Percentiles rank a stretch among this genome's conserved stretches.
These are phyloP conservation scores for Heliconius cydno DNA, from an alignment of 2,888 invertebrate genomes.

Conservation along the genomic window DNA sequence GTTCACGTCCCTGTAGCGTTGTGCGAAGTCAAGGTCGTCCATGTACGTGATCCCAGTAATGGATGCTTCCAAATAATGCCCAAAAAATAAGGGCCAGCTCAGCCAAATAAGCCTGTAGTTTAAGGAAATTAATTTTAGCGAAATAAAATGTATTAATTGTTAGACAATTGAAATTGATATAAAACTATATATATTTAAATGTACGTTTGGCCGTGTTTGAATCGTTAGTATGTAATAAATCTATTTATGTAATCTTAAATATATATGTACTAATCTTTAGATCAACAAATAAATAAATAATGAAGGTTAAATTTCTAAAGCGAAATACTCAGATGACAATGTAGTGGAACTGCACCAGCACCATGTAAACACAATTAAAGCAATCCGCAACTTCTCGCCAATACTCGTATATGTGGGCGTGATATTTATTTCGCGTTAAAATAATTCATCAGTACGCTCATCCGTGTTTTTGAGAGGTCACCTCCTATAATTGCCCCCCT, in stretches of 20 bases:
- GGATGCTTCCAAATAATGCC: slow-evolving; percentile 53
- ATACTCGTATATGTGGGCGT: not conserved
- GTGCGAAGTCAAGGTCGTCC: slow-evolving; percentile 70
- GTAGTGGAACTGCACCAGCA: not conserved
- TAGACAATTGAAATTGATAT: too few species aligned
- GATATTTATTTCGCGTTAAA: slow-evolving; percentile 22
- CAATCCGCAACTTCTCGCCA: slow-evolving; percentile 13
- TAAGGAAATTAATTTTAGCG: not conserved
- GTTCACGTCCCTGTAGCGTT: slow-evolving; percentile 63
- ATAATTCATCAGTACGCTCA: slow-evolving; percentile 22
- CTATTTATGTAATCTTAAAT: too few species aligned
- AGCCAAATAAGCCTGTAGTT: slow-evolving; percentile 31
- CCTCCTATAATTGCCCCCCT: not conserved
- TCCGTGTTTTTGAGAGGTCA: slow-evolving; percentile 3
- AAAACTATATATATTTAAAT: too few species aligned
- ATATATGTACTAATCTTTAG: not conserved
- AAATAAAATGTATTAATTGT: too few species aligned
- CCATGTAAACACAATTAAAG: slow-evolving; percentile 25
- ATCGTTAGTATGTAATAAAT: too few species aligned
- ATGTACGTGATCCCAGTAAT: slow-evolving; percentile 72
- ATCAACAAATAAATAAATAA: not conserved
- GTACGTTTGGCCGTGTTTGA: too few species aligned
- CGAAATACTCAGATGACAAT: not conserved
- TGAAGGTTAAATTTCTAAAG: not conserved
- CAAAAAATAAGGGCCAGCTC: slow-evolving; percentile 39